A percentile compares a stretch with the other conserved stretches of the same genome.
Evolutionary conservation across 2,888 invertebrate genomes (phyloP).

Genomic region (Heliconius hortense): DNA sequence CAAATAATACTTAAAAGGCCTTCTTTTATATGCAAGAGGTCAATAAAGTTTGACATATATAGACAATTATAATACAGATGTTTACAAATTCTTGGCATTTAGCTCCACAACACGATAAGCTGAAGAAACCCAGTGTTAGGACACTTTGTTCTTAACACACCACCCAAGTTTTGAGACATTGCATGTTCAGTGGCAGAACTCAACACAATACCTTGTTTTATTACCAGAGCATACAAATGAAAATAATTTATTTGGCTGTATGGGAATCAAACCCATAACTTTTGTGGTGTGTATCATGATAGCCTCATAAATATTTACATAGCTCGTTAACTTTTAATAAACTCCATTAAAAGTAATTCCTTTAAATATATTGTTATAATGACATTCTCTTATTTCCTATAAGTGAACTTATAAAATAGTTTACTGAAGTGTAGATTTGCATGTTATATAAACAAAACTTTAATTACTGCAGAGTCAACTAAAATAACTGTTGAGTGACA

Average conservation of each 20-base stretch:
- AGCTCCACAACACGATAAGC: too few species aligned
- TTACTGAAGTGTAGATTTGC: conserved; percentile 11
- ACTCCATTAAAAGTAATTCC: background rate
- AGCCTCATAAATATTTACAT: background rate
- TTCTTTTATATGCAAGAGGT: conserved; percentile 2
- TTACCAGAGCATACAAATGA: background rate
- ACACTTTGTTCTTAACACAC: too few species aligned
- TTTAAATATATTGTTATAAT: background rate
- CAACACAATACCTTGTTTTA: background rate
- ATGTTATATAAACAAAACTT: background rate
- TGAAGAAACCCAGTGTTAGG: too few species aligned
- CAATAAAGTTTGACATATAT: conserved; percentile 2
- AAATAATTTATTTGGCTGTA: background rate
- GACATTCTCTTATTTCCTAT: background rate
- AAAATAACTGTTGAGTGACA: background rate
- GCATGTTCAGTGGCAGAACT: background rate
- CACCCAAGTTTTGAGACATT: too few species aligned
- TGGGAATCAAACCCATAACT: background rate
- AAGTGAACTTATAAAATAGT: background rate
- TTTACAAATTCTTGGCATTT: background rate
- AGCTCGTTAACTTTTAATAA: background rate
- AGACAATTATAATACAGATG: background rate
- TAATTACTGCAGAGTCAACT: background rate
- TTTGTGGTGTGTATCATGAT: background rate
- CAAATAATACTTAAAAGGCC: conserved; percentile 4